Evolutionary conservation across 2,888 invertebrate genomes (phyloP).

Genomic region (Pandemis heparana): DNA sequence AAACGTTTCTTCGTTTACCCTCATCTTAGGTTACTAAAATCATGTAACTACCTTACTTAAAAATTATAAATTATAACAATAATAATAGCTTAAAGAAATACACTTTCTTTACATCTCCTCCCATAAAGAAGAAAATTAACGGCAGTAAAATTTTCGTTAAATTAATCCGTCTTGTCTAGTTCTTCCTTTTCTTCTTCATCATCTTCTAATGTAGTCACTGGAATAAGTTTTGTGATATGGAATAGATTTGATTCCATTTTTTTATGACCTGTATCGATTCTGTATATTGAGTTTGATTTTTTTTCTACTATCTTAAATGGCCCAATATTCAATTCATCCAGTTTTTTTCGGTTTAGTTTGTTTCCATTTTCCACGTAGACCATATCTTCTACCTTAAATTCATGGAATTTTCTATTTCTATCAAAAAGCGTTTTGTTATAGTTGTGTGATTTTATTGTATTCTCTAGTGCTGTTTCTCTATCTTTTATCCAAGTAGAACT

Average conservation of each 20-base stretch:
- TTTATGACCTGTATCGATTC: neutral
- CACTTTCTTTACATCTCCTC: constrained; percentile 4
- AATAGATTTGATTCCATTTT: neutral
- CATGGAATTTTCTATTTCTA: neutral
- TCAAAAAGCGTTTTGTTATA: neutral
- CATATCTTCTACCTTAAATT: neutral
- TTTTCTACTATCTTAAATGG: neutral
- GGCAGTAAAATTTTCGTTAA: neutral
- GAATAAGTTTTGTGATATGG: neutral
- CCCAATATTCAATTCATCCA: neutral
- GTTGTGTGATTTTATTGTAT: neutral
- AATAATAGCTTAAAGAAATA: neutral
- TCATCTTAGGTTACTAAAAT: no score
- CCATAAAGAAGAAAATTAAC: neutral
- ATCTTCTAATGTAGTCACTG: neutral
- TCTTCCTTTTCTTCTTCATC: neutral
- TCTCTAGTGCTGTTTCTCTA: constrained; percentile 5
- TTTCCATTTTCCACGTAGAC: neutral
- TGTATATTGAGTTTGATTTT: neutral
- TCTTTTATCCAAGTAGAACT: neutral
- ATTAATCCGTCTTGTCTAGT: no score
- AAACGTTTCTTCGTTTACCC: neutral
- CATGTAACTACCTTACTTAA: no score
- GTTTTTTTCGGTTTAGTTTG: neutral
- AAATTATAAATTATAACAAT: no score